phyloP scores from a whole-genome alignment of 2,113 vertebrate genomes.

The Progne subis region DNA sequence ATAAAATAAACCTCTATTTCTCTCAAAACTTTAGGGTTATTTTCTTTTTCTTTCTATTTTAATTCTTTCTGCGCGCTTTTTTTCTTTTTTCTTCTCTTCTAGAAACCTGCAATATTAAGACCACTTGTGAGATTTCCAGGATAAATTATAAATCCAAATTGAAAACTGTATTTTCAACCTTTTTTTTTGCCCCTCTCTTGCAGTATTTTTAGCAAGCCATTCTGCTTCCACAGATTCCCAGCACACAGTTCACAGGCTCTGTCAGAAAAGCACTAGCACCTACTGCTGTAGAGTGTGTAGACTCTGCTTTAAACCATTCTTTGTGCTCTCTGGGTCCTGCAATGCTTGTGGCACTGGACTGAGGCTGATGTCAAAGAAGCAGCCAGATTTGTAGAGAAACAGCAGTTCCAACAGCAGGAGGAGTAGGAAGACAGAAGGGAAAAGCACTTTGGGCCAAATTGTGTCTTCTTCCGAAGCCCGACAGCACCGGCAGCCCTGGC shows the following conservation, averaged over 20 bases:
- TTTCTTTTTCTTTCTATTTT: not conserved
- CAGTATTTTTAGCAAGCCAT: not conserved
- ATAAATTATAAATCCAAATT: not conserved
- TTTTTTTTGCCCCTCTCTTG: accelerated
- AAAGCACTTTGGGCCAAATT: not conserved
- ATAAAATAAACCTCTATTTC: not conserved
- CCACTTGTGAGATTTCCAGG: not conserved
- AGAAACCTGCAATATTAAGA: not conserved
- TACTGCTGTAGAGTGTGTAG: not conserved
- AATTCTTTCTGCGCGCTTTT: not conserved
- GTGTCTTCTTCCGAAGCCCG: accelerated
- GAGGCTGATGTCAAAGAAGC: not conserved
- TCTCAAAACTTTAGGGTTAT: not conserved
- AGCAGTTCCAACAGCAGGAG: not conserved
- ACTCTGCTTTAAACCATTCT: not conserved
- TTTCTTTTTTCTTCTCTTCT: not conserved
- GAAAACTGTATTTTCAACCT: not conserved
- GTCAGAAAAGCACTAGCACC: not conserved
- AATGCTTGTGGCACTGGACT: no score
- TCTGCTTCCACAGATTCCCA: not conserved
- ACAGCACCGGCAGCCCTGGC: accelerated
- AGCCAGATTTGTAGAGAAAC: not conserved
- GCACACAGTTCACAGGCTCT: not conserved
- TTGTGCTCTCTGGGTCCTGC: no score
- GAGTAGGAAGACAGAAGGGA: not conserved